phyloP scores from a whole-genome alignment of 1,140 invertebrate species.

The Rhyacophila brunnea region DNA sequence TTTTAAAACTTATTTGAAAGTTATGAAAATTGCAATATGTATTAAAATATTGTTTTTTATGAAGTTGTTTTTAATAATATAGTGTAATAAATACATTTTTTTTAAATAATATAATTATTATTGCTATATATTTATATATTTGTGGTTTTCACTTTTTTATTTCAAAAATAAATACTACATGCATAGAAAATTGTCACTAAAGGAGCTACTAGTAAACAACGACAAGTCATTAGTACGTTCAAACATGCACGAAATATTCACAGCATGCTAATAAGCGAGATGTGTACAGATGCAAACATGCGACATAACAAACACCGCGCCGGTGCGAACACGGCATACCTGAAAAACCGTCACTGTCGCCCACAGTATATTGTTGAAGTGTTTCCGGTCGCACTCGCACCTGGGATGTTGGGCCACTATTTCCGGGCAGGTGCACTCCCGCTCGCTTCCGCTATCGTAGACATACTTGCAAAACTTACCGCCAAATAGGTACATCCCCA shows the following conservation, averaged over 20 bases:
- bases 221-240: not conserved
- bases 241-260: slow-evolving; percentile 1
- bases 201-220: too few relatives aligned
- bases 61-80: too few relatives aligned
- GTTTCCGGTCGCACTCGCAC: slow-evolving; percentile 93
- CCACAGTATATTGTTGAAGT: slow-evolving; percentile 97
- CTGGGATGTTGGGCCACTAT: slow-evolving; percentile 79
- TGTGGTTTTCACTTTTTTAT: too few relatives aligned
- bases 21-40: too few relatives aligned
- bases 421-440: slow-evolving; percentile 89
- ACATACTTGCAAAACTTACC: slow-evolving; percentile 98
- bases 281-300: not conserved
- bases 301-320: not conserved
- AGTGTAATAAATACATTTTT: too few relatives aligned
- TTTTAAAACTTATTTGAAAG: too few relatives aligned
- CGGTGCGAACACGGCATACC: slow-evolving; percentile 63
- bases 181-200: too few relatives aligned
- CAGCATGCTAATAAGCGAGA: not conserved
- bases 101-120: too few relatives aligned
- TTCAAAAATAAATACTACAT: too few relatives aligned
- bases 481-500: slow-evolving; percentile 98
- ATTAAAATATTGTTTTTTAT: too few relatives aligned
- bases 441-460: slow-evolving; percentile 80
- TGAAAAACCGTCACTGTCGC: slow-evolving; percentile 95
- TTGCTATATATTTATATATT: too few relatives aligned